Evolutionary conservation across 2,888 invertebrate genomes (phyloP).

Genomic region (Erynnis tages): DNA sequence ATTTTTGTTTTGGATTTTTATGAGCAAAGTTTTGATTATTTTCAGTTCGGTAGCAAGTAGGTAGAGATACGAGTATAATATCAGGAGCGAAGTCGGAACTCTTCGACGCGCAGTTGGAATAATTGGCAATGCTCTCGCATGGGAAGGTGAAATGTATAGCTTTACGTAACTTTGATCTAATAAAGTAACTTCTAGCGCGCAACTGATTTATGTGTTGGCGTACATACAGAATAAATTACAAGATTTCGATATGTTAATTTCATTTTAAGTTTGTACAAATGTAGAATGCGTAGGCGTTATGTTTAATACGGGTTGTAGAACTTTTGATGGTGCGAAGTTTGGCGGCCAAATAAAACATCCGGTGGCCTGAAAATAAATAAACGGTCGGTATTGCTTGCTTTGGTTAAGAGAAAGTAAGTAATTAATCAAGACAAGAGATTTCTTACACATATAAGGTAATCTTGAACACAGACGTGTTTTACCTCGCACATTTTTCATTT

Average conservation of each 20-base stretch:
- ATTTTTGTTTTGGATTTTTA: conserved; percentile 82
- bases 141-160: conserved; percentile 45
- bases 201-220: conserved; percentile 39
- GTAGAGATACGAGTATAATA: conserved; percentile 58
- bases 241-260: conserved; percentile 21
- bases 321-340: conserved; percentile 23
- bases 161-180: conserved; percentile 48
- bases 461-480: not conserved
- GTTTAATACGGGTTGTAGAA: conserved; percentile 9
- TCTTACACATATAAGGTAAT: not conserved
- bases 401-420: not conserved
- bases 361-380: conserved; percentile 8
- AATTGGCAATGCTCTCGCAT: conserved; percentile 55
- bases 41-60: conserved; percentile 74
- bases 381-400: not conserved
- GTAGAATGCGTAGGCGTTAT: not conserved
- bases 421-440: conserved; percentile 1
- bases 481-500: not conserved
- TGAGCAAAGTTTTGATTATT: conserved; percentile 82
- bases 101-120: conserved; percentile 58
- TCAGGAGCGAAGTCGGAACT: conserved; percentile 48
- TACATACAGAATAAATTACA: conserved; percentile 28
- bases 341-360: conserved; percentile 19
- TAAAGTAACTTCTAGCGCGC: conserved; percentile 56
- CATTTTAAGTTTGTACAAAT: conserved; percentile 6